Conservation (phyloP, 2,888 invertebrate genomes). For the Dicycla oo region DNA sequence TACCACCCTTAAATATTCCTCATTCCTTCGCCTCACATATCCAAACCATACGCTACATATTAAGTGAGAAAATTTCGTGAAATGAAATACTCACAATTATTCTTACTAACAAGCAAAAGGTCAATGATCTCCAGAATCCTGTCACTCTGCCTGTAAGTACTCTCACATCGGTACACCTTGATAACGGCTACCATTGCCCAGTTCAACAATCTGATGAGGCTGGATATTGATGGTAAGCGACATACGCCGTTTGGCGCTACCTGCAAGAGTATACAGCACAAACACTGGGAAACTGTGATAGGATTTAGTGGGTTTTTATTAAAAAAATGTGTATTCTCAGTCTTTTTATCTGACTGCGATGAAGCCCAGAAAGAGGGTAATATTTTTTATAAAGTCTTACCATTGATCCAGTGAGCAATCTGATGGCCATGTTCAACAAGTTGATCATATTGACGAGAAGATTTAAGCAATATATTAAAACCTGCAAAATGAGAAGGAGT, state of each 20-base stretch:
- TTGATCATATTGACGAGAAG: slow-evolving; percentile 44
- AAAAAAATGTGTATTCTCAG: not conserved
- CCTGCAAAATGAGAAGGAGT: slow-evolving; percentile 1
- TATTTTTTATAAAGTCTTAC: slow-evolving; percentile 26
- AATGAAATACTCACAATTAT: slow-evolving; percentile 61
- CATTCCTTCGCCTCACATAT: too few species aligned
- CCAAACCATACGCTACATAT: too few species aligned
- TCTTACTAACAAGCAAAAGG: slow-evolving; percentile 59
- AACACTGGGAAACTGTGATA: not conserved
- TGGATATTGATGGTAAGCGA: slow-evolving; percentile 41
- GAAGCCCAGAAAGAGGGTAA: not conserved
- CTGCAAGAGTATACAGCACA: slow-evolving; percentile 4
- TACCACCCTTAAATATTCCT: too few species aligned
- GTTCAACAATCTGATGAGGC: slow-evolving; percentile 51
- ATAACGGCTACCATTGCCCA: slow-evolving; percentile 48
- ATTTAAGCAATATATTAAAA: slow-evolving; percentile 28
- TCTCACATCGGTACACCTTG: slow-evolving; percentile 65
- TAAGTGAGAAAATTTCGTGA: too few species aligned
- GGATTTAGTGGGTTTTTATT: not conserved
- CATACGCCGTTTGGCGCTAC: slow-evolving; percentile 14
- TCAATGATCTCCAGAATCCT: slow-evolving; percentile 64
- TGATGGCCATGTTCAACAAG: slow-evolving; percentile 52
- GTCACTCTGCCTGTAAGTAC: slow-evolving; percentile 60
- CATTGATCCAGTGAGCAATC: slow-evolving; percentile 44
- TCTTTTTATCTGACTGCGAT: not conserved